Evolutionary conservation across 2,888 invertebrate genomes (phyloP), one percentile per base, ranked within the genome.

Genomic region (Eupeodes luniger): DNA sequence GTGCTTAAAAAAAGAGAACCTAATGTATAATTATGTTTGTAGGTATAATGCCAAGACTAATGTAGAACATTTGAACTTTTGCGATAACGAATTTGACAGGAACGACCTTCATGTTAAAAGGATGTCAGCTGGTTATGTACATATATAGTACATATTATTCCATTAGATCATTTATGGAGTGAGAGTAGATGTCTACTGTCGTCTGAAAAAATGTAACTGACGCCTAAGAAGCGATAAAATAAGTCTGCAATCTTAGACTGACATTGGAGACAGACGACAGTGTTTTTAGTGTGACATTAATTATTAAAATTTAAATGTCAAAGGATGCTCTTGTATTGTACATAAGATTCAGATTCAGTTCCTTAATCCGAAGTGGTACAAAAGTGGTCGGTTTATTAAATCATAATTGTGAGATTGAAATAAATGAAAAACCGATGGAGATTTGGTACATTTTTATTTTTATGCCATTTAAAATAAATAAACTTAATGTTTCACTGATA

Each of bases 21-120:
- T 40, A 27, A 40, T 40, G 40, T 40, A 9, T 40, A 5, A 2
- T 27, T 27, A 3, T 47, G 0, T n/a, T n/a, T 34, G 44, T 16
- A 44, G 6, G 16, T 16, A 16, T n/a, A 53, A 53, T 19, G 34
- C 4, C 14, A 9, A 51, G 40, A 40, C 10, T 19, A 14, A 51
- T 27, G 16, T 62, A 64, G 49, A 59, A 19, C 62, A 55, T 27
- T 5, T 57, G 27, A 16, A 40, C 6, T 70, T 62, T 69, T 36
- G 34, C 36, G 36, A 64, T 69, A 57, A 11, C 19, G 70, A 77
- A 19, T 14, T 69, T 82, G 47, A 64, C 34, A 55, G 19, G 27
- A 77, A 64, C 61, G 44, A 27, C 70, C 70, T 70, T 70, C 57
- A 70, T 70, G 12, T 5, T 14, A 70, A 19, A 14, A 14, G 11